Evolutionary conservation across 92 coral and sea anemone species (phyloP).

Genomic region (Epizoanthus scotinus): DNA sequence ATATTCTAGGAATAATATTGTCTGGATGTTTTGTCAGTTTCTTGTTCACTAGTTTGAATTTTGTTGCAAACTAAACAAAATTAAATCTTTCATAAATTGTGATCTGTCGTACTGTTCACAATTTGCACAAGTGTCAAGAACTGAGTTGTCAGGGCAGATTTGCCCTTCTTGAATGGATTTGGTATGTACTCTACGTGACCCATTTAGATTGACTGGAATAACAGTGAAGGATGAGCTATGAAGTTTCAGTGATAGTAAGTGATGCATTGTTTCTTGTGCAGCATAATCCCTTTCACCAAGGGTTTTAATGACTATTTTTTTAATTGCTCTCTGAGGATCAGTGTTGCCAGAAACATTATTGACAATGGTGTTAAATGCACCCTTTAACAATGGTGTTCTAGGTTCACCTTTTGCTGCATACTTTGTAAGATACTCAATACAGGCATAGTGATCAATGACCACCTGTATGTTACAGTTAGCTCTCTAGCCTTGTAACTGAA

Average conservation of each 20-base stretch:
- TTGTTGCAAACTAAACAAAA: conserved; percentile 56
- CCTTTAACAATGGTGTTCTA: conserved; percentile 45
- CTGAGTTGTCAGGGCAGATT: conserved; percentile 38
- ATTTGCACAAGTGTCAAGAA: conserved; percentile 25
- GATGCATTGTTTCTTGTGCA: conserved; percentile 73
- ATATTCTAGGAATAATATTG: conserved; percentile 46
- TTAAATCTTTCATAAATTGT: conserved; percentile 1
- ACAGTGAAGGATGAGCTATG: conserved; percentile 68
- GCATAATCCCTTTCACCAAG: conserved; percentile 70
- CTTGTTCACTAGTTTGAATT: conserved; percentile 43
- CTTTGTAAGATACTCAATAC: conserved; percentile 62
- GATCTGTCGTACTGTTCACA: neutral
- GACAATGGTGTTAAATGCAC: conserved; percentile 51
- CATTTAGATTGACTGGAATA: conserved; percentile 67
- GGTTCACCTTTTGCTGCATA: conserved; percentile 67
- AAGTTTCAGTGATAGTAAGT: conserved; percentile 57
- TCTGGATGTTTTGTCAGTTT: conserved; percentile 43
- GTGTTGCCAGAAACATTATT: conserved; percentile 22
- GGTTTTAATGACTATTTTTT: conserved; percentile 57
- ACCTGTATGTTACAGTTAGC: conserved; percentile 65
- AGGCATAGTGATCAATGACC: conserved; percentile 57
- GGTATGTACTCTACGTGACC: conserved; percentile 56
- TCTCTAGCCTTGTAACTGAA: conserved; percentile 62
- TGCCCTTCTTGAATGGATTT: conserved; percentile 17
- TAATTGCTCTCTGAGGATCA: conserved; percentile 52